A percentile compares a stretch with the other conserved stretches of the same genome.
Conservation (phyloP, 2,113 vertebrate species). For the Ammospiza caudacuta region DNA sequence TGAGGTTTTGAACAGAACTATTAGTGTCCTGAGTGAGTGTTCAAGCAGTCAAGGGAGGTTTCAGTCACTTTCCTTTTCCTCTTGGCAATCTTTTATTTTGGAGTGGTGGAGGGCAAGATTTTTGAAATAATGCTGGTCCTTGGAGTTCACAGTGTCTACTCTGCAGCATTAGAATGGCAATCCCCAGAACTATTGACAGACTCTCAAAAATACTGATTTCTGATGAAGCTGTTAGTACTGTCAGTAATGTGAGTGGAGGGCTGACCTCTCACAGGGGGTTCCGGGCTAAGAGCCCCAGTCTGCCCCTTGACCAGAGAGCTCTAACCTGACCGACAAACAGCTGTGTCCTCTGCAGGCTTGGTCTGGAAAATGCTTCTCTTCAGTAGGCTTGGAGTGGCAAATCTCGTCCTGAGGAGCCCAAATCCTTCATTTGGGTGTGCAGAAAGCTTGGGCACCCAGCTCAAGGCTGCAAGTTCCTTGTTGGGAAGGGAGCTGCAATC, state of each 20-base stretch:
- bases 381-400: background rate
- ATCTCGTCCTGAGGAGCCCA: background rate
- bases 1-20: constrained; percentile 5
- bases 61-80: background rate
- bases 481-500: background rate
- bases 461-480: background rate
- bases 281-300: accelerated
- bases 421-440: background rate
- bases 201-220: background rate
- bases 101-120: background rate
- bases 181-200: too few relatives aligned
- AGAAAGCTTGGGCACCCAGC: background rate
- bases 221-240: background rate
- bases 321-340: background rate
- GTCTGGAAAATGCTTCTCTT: background rate
- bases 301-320: background rate
- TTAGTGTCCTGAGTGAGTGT: constrained; percentile 29
- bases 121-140: background rate
- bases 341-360: background rate
- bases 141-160: background rate
- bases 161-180: background rate
- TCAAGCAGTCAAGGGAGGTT: background rate
- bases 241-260: background rate
- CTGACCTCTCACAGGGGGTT: accelerated
- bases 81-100: background rate